These are phyloP conservation scores for Sphinx pinastri DNA, from an alignment of 2,888 invertebrate genomes.

Conservation along the genomic window DNA sequence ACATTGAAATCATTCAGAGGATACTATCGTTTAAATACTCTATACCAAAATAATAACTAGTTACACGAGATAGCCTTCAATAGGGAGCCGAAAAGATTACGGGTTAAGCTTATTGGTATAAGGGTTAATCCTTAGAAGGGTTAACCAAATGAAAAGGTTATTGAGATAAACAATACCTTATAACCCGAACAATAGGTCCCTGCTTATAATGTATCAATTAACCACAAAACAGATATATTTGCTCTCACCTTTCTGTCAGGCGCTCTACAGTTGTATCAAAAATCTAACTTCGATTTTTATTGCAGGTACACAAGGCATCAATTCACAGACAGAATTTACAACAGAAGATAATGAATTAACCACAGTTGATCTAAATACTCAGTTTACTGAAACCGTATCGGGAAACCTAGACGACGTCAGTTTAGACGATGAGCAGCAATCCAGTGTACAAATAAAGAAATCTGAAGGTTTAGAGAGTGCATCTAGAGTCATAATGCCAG, in stretches of 20 bases:
- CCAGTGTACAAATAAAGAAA: slow-evolving; percentile 40
- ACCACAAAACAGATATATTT: background rate
- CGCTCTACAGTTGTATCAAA: background rate
- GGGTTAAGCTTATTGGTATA: too few relatives aligned
- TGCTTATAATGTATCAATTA: too few relatives aligned
- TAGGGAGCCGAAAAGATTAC: too few relatives aligned
- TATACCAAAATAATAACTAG: too few relatives aligned
- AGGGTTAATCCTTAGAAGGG: too few relatives aligned
- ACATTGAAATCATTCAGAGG: too few relatives aligned
- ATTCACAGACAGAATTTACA: slow-evolving; percentile 47
- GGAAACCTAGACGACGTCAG: slow-evolving; percentile 44
- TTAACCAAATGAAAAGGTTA: too few relatives aligned
- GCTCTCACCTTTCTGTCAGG: background rate
- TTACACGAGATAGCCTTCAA: too few relatives aligned
- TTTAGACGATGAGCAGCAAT: slow-evolving; percentile 34
- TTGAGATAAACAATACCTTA: too few relatives aligned
- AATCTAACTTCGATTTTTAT: slow-evolving; percentile 37
- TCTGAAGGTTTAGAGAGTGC: slow-evolving; percentile 63
- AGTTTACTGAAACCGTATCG: slow-evolving; percentile 36
- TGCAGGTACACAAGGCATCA: slow-evolving; percentile 62
- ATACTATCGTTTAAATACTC: too few relatives aligned
- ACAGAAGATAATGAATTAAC: slow-evolving; percentile 33
- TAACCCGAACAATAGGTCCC: too few relatives aligned
- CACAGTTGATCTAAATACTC: slow-evolving; percentile 33
- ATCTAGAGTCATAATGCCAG: slow-evolving; percentile 65